Evolutionary conservation across 2,797 vertebrate genomes (phyloP).

Genomic region (Tinamus major): DNA sequence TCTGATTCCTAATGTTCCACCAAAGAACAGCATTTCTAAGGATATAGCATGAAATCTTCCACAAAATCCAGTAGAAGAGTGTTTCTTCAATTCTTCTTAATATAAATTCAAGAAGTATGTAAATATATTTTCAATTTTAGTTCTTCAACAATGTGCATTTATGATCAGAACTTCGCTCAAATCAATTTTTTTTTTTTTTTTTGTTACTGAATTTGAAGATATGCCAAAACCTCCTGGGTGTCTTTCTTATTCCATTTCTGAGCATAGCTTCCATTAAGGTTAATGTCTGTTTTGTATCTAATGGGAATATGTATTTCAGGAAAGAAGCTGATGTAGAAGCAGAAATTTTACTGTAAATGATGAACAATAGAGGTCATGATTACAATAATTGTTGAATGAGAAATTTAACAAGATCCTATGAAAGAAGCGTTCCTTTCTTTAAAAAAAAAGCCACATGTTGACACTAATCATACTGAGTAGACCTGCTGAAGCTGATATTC

Average conservation of each 20-base stretch:
- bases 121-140: constrained; percentile 65
- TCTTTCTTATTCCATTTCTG: constrained; percentile 51
- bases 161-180: constrained; percentile 53
- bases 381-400: constrained; percentile 64
- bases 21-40: constrained; percentile 13
- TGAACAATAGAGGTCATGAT: constrained; percentile 63
- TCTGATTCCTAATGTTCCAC: not conserved
- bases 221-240: constrained; percentile 49
- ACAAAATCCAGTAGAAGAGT: not conserved
- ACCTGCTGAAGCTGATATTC: constrained; percentile 48
- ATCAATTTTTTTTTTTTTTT: not conserved
- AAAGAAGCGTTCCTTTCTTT: constrained; percentile 44
- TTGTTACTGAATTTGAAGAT: constrained; percentile 55
- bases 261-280: constrained; percentile 59
- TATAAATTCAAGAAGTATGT: constrained; percentile 44
- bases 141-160: constrained; percentile 60
- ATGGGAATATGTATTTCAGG: constrained; percentile 64
- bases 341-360: constrained; percentile 58
- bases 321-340: constrained; percentile 51
- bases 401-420: constrained; percentile 52
- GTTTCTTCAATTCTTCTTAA: constrained; percentile 50
- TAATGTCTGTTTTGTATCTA: constrained; percentile 63
- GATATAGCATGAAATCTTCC: not conserved
- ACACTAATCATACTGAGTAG: constrained; percentile 52
- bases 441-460: constrained; percentile 60